Percentiles rank a stretch among this genome's conserved stretches.
Conservation (phyloP, 2,888 invertebrate species). For the Ferrisia virgata region DNA sequence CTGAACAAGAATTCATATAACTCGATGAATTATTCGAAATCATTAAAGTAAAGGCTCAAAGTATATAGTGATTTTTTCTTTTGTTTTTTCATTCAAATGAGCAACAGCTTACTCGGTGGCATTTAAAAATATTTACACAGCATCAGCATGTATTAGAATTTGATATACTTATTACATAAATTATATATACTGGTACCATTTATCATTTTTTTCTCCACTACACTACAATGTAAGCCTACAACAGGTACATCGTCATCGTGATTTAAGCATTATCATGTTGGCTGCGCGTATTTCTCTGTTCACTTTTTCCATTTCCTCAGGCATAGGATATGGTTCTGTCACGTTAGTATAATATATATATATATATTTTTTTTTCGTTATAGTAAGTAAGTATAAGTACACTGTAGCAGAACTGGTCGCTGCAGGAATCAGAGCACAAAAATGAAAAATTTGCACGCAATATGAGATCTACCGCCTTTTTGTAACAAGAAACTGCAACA, state of each 20-base stretch:
- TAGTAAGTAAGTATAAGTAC: not conserved
- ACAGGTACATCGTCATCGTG: not conserved
- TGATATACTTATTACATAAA: not conserved
- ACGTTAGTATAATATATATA: too few species aligned
- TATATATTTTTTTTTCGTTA: conserved; percentile 7
- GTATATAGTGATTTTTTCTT: too few species aligned
- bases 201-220: not conserved
- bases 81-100: too few species aligned
- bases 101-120: too few species aligned
- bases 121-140: too few species aligned
- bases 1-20: too few species aligned
- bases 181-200: not conserved
- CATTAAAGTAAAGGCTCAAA: too few species aligned
- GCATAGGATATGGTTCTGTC: conserved; percentile 21
- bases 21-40: too few species aligned
- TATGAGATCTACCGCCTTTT: not conserved
- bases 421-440: not conserved
- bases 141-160: too few species aligned
- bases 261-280: not conserved
- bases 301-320: conserved; percentile 13
- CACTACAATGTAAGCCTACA: not conserved
- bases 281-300: not conserved
- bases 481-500: not conserved
- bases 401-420: not conserved
- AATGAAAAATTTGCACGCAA: conserved; percentile 18